Evolutionary conservation across 2,797 vertebrate species (phyloP).

Genomic region (Neomorphus geoffroyi): DNA sequence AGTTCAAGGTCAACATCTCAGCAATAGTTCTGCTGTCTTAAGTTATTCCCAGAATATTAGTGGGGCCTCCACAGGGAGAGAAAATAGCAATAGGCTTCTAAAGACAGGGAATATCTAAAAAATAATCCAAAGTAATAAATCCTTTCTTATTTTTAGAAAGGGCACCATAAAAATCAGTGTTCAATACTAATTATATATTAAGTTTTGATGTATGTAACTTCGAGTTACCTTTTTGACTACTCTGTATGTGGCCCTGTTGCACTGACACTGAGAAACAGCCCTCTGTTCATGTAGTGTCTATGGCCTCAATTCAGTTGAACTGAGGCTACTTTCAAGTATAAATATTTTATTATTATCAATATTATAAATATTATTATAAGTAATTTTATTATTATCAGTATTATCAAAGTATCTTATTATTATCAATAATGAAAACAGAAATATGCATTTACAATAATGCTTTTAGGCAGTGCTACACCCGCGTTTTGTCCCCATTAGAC

Average conservation of each 20-base stretch:
- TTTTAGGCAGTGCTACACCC: neutral
- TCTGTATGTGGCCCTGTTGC: neutral
- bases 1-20: neutral
- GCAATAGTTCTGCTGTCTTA: neutral
- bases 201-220: neutral
- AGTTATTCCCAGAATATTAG: neutral
- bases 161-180: neutral
- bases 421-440: neutral
- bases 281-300: fast-evolving
- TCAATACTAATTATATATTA: neutral
- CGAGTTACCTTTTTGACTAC: neutral
- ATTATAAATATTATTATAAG: no score
- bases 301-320: fast-evolving
- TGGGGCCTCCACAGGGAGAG: neutral
- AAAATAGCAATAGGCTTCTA: neutral
- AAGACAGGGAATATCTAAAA: neutral
- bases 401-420: no score
- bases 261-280: neutral
- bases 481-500: neutral
- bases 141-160: neutral
- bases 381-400: no score
- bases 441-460: neutral
- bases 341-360: neutral
- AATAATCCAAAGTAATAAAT: neutral
- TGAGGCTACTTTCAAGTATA: neutral